phyloP scores from a whole-genome alignment of 1,140 invertebrate genomes.

The Ceratosolen solmsi region DNA sequence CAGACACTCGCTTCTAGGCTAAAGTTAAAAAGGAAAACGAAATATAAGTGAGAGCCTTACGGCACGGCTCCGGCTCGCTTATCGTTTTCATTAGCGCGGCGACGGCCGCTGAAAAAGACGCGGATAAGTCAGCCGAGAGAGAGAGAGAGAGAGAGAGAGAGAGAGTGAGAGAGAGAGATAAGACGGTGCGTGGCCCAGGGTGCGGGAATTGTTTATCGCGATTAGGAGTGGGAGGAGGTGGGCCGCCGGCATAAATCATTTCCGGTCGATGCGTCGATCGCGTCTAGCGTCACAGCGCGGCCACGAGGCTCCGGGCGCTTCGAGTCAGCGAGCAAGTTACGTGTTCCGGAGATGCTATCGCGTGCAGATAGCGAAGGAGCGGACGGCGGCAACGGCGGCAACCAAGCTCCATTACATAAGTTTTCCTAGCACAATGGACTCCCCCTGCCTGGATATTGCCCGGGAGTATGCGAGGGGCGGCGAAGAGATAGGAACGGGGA shows the following conservation, averaged over 20 bases:
- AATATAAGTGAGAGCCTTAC: not conserved
- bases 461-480: not conserved
- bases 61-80: not conserved
- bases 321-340: conserved; percentile 53
- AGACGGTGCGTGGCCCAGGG: not conserved
- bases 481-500: not conserved
- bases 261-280: conserved; percentile 46
- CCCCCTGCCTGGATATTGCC: conserved; percentile 43
- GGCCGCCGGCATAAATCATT: conserved; percentile 35
- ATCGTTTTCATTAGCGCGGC: conserved; percentile 39
- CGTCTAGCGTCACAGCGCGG: not conserved
- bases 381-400: not conserved
- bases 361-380: conserved; percentile 26
- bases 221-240: conserved; percentile 4
- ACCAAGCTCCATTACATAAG: conserved; percentile 60
- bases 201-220: conserved; percentile 32
- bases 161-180: not conserved
- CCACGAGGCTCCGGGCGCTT: not conserved
- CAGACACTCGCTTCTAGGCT: too few species aligned
- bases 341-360: conserved; percentile 61
- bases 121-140: not conserved
- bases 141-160: too few species aligned
- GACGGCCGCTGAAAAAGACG: not conserved
- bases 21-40: not conserved
- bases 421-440: conserved; percentile 53